Percentiles rank a stretch among this genome's conserved stretches.
Evolutionary conservation across 2,113 vertebrate species (phyloP).

Genomic region (Alces alces): DNA sequence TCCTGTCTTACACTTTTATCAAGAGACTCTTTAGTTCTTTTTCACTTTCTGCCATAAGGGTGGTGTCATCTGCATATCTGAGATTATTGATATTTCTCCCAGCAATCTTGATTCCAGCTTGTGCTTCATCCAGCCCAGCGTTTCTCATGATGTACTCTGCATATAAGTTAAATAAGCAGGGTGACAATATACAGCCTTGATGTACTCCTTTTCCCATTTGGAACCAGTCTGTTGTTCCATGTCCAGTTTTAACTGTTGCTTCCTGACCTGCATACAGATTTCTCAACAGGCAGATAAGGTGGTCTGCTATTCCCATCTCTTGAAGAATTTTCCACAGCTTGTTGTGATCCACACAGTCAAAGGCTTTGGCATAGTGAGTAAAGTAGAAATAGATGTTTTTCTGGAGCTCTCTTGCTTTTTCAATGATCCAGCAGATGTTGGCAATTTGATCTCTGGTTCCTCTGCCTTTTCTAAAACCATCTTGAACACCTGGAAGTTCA

Average conservation of each 20-base stretch:
- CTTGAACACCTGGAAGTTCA: not conserved
- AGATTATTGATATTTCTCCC: not conserved
- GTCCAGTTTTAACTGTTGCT: not conserved
- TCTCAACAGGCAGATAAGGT: not conserved
- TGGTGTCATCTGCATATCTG: not conserved
- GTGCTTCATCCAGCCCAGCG: not conserved
- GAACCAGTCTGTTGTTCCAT: not conserved
- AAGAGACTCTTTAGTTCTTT: not conserved
- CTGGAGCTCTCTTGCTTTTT: not conserved
- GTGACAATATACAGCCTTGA: not conserved
- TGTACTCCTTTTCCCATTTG: not conserved
- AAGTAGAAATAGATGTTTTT: not conserved
- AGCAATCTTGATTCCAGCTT: not conserved
- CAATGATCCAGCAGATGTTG: fast-evolving
- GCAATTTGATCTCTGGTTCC: not conserved
- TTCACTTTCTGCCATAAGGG: not conserved
- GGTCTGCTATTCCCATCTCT: not conserved
- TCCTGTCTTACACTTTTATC: not conserved
- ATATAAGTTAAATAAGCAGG: not conserved
- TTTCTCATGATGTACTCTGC: not conserved
- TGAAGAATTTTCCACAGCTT: not conserved
- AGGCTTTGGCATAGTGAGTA: not conserved
- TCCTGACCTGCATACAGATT: not conserved
- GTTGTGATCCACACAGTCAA: not conserved
- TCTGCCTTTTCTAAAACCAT: not conserved